These are phyloP conservation scores for Meiosimyza decipiens DNA, from an alignment of 2,888 invertebrate genomes.

Conservation along the genomic window DNA sequence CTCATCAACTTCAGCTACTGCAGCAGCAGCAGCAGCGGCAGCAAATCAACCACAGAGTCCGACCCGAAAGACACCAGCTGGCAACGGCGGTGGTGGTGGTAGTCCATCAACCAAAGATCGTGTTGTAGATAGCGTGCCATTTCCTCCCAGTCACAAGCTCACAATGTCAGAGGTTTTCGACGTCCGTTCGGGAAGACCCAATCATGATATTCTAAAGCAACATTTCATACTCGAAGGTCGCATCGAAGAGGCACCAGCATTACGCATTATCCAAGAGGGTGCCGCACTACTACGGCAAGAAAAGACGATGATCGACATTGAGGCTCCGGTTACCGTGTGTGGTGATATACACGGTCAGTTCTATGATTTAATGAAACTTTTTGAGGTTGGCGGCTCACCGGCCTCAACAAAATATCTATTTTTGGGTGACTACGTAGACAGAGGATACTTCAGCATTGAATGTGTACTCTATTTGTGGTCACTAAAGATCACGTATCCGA, in stretches of 20 bases:
- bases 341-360: conserved; percentile 99
- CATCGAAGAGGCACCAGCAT: conserved; percentile 95
- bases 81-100: conserved; percentile 32
- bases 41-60: conserved; percentile 36
- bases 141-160: conserved; percentile 97
- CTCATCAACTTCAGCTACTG: conserved; percentile 31
- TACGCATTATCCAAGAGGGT: conserved; percentile 97
- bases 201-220: conserved; percentile 95
- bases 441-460: conserved; percentile 83
- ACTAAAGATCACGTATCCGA: conserved; percentile 96
- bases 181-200: conserved; percentile 89
- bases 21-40: conserved; percentile 11
- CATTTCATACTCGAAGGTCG: conserved; percentile 98
- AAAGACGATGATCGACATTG: conserved; percentile 99
- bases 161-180: conserved; percentile 97
- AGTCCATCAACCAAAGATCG: conserved; percentile 52
- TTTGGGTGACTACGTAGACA: conserved; percentile 98
- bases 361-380: conserved; percentile 99
- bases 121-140: conserved; percentile 80
- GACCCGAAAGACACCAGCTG: conserved; percentile 38
- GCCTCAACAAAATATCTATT: conserved; percentile 98
- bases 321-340: conserved; percentile 99
- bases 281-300: conserved; percentile 85
- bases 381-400: conserved; percentile 94
- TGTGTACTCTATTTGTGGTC: conserved; percentile 99